These are phyloP conservation scores for Neosilurus mollespiculum DNA, from an alignment of 2,797 vertebrate species.

Conservation along the genomic window DNA sequence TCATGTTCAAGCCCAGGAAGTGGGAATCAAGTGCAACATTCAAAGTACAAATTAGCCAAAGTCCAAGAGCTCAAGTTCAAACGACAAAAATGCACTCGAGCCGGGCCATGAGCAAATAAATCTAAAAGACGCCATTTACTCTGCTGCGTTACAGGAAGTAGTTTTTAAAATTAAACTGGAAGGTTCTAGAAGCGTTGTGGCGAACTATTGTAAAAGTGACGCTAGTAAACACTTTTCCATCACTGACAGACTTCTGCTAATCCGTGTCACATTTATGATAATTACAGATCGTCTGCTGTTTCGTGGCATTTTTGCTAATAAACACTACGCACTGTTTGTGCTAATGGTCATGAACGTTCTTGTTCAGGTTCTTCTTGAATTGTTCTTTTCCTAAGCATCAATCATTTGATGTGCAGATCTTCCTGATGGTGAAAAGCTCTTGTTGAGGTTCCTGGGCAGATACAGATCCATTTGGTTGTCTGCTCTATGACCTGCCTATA, in stretches of 20 bases:
- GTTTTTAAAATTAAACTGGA: no score
- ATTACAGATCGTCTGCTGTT: background rate
- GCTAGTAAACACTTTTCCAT: no score
- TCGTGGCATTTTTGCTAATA: background rate
- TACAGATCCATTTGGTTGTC: background rate
- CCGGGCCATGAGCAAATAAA: no score
- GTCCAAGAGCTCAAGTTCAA: conserved; percentile 1
- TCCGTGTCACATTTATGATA: no score
- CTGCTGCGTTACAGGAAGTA: no score
- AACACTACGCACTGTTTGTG: background rate
- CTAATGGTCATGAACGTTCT: background rate
- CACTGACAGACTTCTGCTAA: background rate
- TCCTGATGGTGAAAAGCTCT: background rate
- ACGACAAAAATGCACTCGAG: background rate
- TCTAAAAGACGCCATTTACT: background rate
- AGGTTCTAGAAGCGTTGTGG: no score
- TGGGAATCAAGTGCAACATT: conserved; percentile 19
- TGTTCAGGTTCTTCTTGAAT: background rate
- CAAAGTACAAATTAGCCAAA: background rate
- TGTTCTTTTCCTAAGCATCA: background rate
- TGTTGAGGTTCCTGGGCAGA: background rate
- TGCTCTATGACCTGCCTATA: no score
- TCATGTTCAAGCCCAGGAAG: background rate
- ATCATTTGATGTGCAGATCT: background rate
- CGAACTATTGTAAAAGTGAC: no score